Evolutionary conservation across 2,797 vertebrate species (phyloP).

Genomic region (Lepilemur ruficaudatus): DNA sequence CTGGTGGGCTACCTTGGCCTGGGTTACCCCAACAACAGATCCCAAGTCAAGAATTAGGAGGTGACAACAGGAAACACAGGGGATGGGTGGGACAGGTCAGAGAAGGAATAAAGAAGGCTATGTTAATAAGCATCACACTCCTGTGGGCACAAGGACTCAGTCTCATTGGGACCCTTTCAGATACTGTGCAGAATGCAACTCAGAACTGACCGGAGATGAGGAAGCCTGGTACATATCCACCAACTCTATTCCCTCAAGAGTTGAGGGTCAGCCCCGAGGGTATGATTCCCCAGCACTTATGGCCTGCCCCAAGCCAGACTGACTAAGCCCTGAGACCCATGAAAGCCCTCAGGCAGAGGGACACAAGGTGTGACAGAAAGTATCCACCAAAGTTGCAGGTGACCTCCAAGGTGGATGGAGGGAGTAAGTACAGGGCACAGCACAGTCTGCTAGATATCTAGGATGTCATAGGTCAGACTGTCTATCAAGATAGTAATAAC

Average conservation of each 20-base stretch:
- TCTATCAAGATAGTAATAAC: neutral
- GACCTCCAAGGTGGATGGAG: neutral
- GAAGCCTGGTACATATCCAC: neutral
- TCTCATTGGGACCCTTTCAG: neutral
- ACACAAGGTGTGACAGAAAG: neutral
- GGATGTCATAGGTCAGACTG: neutral
- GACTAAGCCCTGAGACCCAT: neutral
- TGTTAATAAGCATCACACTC: neutral
- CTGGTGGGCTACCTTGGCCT: neutral
- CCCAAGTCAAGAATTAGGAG: neutral
- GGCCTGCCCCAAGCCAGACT: neutral
- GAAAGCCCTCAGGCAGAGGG: neutral
- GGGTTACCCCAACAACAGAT: neutral
- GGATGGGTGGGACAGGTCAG: neutral
- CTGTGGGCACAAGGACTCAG: neutral
- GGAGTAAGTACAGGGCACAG: neutral
- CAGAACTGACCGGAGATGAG: neutral
- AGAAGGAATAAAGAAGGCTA: neutral
- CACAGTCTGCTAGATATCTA: neutral
- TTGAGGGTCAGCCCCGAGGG: neutral
- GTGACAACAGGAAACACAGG: neutral
- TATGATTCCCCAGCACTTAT: neutral
- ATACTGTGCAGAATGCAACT: neutral
- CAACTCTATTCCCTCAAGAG: neutral
- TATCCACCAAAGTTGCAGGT: neutral